phyloP scores from a whole-genome alignment of 1,140 invertebrate species.

The Megathymus violae region DNA sequence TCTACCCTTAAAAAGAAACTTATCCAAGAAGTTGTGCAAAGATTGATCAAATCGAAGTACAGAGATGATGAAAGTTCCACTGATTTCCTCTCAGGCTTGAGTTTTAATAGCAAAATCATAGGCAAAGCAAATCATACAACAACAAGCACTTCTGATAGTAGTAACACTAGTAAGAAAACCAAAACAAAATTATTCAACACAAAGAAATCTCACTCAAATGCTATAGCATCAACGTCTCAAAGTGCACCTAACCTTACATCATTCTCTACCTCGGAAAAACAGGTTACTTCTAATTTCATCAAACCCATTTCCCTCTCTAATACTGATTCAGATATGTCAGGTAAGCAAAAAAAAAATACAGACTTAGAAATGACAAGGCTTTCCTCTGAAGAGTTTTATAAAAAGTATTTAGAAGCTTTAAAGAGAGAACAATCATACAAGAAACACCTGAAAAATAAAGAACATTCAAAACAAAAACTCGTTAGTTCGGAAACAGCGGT shows the following conservation, averaged over 20 bases:
- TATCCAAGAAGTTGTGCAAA: constrained; percentile 73
- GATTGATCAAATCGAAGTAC: constrained; percentile 68
- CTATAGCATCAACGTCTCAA: constrained; percentile 69
- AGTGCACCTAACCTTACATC: constrained; percentile 69
- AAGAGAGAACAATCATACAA: constrained; percentile 71
- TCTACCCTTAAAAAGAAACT: constrained; percentile 67
- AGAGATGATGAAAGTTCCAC: constrained; percentile 69
- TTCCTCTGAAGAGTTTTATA: constrained; percentile 75
- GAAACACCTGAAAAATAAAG: constrained; percentile 68
- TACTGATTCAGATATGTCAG: constrained; percentile 67
- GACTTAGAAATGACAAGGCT: constrained; percentile 49
- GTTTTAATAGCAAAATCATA: constrained; percentile 62
- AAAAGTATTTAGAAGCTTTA: constrained; percentile 72
- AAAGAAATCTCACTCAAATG: constrained; percentile 66
- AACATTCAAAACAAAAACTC: constrained; percentile 69
- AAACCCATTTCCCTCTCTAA: constrained; percentile 51
- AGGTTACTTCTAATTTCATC: constrained; percentile 37
- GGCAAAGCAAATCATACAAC: constrained; percentile 52
- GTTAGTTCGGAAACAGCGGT: constrained; percentile 57
- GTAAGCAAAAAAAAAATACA: constrained; percentile 56
- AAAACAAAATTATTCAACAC: constrained; percentile 50
- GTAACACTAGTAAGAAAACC: constrained; percentile 52
- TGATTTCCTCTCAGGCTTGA: constrained; percentile 69
- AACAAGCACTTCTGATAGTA: constrained; percentile 69
- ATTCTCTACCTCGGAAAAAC: constrained; percentile 53